Conservation (phyloP, 2,888 invertebrate genomes). For the Spisula solida region DNA sequence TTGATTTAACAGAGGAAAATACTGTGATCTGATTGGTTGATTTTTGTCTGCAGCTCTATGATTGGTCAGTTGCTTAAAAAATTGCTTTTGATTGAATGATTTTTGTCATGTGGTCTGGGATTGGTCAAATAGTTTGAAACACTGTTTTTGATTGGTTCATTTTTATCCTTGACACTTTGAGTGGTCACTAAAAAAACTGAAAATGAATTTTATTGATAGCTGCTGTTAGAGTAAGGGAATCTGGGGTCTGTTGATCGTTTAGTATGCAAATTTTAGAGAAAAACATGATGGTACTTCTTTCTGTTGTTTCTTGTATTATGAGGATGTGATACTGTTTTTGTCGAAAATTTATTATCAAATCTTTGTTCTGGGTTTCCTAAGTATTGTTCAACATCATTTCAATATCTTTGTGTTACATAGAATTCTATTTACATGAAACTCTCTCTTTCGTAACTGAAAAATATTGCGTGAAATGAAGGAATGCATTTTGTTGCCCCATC, state of each 20-base stretch:
- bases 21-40: constrained; percentile 28
- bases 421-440: constrained; percentile 31
- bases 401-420: constrained; percentile 28
- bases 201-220: too few species aligned
- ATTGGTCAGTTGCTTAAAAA: background rate
- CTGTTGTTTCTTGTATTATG: too few species aligned
- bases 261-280: too few species aligned
- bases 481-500: background rate
- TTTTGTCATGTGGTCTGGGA: background rate
- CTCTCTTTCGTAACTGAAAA: constrained; percentile 31
- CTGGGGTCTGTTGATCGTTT: too few species aligned
- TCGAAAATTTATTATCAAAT: background rate
- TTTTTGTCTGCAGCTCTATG: constrained; percentile 22
- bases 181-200: too few species aligned
- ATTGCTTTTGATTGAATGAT: background rate
- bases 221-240: too few species aligned
- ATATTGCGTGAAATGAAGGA: background rate
- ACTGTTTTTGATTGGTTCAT: background rate
- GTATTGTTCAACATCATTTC: background rate
- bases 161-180: too few species aligned
- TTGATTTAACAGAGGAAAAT: constrained; percentile 40
- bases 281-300: too few species aligned
- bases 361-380: background rate
- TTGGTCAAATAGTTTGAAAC: background rate
- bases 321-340: too few species aligned